phyloP scores from a whole-genome alignment of 2,888 invertebrate genomes.

The Caradrina kadenii region DNA sequence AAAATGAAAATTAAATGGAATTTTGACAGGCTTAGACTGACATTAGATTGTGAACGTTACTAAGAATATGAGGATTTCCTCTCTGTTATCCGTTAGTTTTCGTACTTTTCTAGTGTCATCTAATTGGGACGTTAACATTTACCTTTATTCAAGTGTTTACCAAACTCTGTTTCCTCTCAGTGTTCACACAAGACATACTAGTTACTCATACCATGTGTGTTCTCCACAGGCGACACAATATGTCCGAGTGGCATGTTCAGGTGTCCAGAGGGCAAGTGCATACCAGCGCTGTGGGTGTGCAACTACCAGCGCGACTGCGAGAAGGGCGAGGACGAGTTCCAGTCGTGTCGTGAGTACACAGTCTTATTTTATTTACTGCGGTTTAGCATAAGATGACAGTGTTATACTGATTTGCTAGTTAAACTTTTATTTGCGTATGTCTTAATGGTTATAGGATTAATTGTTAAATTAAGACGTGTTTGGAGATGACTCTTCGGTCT shows the following conservation, averaged over 20 bases:
- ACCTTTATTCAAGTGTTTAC: not conserved
- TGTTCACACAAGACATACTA: not conserved
- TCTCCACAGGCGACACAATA: conserved; percentile 85
- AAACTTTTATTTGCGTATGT: too few relatives aligned
- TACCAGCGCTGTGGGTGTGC: conserved; percentile 96
- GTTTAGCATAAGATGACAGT: not conserved
- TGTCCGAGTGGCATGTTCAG: conserved; percentile 95
- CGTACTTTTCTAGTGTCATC: not conserved
- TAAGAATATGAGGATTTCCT: too few relatives aligned
- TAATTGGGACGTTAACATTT: not conserved
- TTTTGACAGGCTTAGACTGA: too few relatives aligned
- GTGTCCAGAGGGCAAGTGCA: conserved; percentile 96
- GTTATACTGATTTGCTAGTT: not conserved
- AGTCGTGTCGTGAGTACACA: conserved; percentile 95
- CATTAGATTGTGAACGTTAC: too few relatives aligned
- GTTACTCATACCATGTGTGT: conserved; percentile 3
- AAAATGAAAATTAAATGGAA: too few relatives aligned
- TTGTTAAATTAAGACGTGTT: conserved; percentile 15
- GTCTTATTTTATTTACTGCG: conserved; percentile 29
- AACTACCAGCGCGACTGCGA: conserved; percentile 98
- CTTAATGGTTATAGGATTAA: not conserved
- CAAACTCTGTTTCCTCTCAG: not conserved
- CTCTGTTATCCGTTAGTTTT: too few relatives aligned
- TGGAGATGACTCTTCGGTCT: not conserved
- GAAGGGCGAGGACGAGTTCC: conserved; percentile 97